These are phyloP conservation scores for Rhinichthys klamathensis DNA, from an alignment of 2,113 vertebrate genomes.

Conservation along the genomic window DNA sequence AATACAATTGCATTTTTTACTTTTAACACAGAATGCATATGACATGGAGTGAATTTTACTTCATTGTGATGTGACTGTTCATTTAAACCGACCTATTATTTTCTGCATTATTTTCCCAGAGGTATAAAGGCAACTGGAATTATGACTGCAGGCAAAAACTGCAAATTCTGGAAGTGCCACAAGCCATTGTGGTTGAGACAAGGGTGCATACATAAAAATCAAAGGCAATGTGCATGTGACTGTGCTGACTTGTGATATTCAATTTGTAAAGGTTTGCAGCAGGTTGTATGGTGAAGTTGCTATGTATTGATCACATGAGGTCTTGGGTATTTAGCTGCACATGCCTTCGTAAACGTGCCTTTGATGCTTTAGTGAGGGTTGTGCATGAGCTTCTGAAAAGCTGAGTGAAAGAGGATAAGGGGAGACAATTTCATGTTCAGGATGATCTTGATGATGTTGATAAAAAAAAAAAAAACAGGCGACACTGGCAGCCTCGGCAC, in stretches of 20 bases:
- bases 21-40: background rate
- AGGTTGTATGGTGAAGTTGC: conserved; percentile 3
- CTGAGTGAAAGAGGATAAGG: background rate
- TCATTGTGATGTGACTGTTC: conserved; percentile 15
- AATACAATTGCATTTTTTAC: background rate
- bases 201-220: conserved; percentile 70
- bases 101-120: conserved; percentile 20
- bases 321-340: background rate
- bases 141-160: conserved; percentile 66
- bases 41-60: background rate
- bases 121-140: conserved; percentile 62
- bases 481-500: conserved; percentile 21
- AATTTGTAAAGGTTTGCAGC: conserved; percentile 45
- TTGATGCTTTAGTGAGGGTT: conserved; percentile 24
- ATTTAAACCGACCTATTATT: conserved; percentile 18
- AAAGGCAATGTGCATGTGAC: conserved; percentile 73
- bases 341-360: background rate
- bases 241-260: conserved; percentile 72
- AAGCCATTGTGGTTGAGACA: conserved; percentile 68
- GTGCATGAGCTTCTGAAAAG: conserved; percentile 17
- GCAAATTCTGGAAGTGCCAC: conserved; percentile 64
- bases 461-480: conserved; percentile 4
- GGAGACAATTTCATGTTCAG: conserved; percentile 3
- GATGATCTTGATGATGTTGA: conserved; percentile 46
- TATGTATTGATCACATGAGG: background rate